Base-by-base conservation (phyloP, 2,797 vertebrate genomes). In the Podargus strigoides region DNA sequence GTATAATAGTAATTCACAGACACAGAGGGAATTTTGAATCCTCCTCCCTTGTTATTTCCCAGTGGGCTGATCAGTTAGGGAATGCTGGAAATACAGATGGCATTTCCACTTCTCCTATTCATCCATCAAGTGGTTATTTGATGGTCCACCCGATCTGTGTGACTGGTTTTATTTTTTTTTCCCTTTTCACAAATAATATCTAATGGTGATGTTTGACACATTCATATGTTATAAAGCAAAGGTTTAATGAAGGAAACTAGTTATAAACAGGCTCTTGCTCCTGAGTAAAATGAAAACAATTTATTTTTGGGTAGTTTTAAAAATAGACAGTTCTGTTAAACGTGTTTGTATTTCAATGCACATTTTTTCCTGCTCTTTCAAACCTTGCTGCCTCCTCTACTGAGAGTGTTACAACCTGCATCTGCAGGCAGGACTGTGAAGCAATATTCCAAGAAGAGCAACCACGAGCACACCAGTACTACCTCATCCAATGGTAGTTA, bases 41-140 rank as follows among this genome's bases (percentile, higher is more conserved):
- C 55, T 86, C 49, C 55, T 94, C 39, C 52, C 41, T 70, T 60
- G 34, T 75, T 91, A 73, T 92, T 82, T 94, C 89, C 91, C 76
- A 73, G 34, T 56, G 69, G 63, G n/a, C 39, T 82, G 87, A 84
- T 91, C 85, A 85, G 2, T 2, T 70, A 55, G 34, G 74, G 13
- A 86, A 64, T 24, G 55, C 44, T 93, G 74, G 79, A 94, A 89
- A 88, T 79, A 44, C 76, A 96, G 63, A 78, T 72, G 73, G 36
- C 85, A 81, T 84, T 95, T 92, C 69, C 41, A 53, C 91, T 88
- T 92, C 62, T 95, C 7, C 15, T 63, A 36, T 86, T 93, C 69
- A 90, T 84, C 83, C 72, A 79, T 89, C 76, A 89, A 58, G 49
- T 13, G 8, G 50, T 36, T 87, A 58, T 92, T 80, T 83, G 87